A percentile compares a stretch with the other conserved stretches of the same genome.
These are phyloP conservation scores for Malacoraja senta DNA, from an alignment of 2,797 vertebrate species.

Conservation along the genomic window DNA sequence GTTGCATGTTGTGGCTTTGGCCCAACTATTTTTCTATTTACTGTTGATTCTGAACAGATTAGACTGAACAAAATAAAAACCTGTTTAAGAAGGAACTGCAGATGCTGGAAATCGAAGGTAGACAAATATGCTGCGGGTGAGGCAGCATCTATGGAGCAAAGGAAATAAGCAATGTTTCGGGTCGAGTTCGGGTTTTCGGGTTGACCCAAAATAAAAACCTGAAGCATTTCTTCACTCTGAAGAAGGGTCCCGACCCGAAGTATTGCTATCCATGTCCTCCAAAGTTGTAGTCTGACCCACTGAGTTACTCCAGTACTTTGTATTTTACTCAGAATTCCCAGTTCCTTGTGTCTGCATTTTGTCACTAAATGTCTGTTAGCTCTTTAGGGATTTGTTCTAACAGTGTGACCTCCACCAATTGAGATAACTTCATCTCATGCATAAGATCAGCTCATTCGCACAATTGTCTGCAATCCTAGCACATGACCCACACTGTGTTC, in stretches of 20 bases:
- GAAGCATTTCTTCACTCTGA: background rate
- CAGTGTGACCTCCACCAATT: background rate
- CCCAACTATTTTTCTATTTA: background rate
- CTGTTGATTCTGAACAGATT: background rate
- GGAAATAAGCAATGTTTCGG: no score
- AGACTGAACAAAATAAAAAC: background rate
- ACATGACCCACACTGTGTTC: background rate
- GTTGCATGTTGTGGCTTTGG: background rate
- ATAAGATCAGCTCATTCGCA: background rate
- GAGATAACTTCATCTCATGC: background rate
- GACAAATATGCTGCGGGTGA: no score
- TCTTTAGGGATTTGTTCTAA: background rate
- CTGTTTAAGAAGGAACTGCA: background rate
- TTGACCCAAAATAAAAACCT: background rate
- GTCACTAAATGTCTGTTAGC: background rate
- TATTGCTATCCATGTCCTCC: no score
- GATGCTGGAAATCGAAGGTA: no score
- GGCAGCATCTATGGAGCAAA: no score
- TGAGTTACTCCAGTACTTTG: no score
- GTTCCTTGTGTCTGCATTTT: background rate
- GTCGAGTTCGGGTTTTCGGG: no score
- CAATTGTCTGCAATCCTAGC: background rate
- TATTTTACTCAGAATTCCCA: no score
- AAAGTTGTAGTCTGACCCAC: no score
- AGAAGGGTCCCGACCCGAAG: no score